A percentile compares a stretch with the other conserved stretches of the same genome.
phyloP scores from a whole-genome alignment of 2,888 invertebrate genomes.

The Pachydiplax longipennis region DNA sequence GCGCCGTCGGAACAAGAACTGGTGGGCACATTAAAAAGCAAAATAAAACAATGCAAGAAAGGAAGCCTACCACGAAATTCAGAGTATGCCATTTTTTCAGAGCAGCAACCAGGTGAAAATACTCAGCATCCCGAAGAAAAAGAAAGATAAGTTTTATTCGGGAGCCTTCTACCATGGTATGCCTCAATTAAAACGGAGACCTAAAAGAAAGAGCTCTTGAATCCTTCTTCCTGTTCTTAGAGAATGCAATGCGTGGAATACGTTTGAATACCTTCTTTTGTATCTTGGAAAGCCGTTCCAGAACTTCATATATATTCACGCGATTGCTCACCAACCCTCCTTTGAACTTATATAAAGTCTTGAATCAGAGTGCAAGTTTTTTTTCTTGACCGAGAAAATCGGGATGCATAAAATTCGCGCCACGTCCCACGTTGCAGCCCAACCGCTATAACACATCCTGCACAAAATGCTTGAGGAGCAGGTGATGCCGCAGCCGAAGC shows the following conservation, averaged over 20 bases:
- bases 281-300: neutral
- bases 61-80: neutral
- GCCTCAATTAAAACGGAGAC: conserved; percentile 27
- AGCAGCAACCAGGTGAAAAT: neutral
- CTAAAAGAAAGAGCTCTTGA: neutral
- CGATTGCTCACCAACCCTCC: neutral
- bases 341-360: too few relatives aligned
- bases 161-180: neutral
- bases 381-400: neutral
- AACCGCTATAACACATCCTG: neutral
- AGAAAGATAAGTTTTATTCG: neutral
- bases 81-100: neutral
- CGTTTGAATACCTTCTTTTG: neutral
- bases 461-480: neutral
- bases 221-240: too few relatives aligned
- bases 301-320: neutral
- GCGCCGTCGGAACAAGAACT: neutral
- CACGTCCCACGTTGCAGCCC: neutral
- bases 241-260: too few relatives aligned
- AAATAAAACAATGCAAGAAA: neutral
- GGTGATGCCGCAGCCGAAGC: neutral
- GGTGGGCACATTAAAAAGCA: neutral
- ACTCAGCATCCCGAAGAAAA: neutral
- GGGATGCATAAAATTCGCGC: neutral
- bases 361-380: neutral